A percentile compares a stretch with the other conserved stretches of the same genome.
These are phyloP conservation scores for Pimpla rufipes DNA, from an alignment of 2,888 invertebrate species.

Conservation along the genomic window DNA sequence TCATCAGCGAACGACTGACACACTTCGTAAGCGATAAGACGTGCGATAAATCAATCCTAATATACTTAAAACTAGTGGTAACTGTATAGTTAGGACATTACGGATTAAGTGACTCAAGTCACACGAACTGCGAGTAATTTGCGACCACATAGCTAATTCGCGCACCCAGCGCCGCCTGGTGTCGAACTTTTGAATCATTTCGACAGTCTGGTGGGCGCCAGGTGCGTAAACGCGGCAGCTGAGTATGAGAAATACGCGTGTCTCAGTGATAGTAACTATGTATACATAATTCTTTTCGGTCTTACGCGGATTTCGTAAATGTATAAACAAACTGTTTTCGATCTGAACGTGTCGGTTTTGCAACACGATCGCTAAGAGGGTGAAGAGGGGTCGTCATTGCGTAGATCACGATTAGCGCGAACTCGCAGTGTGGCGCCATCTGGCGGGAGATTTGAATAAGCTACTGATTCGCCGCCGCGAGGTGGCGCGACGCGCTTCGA, in stretches of 20 bases:
- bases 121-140: neutral
- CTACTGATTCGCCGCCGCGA: neutral
- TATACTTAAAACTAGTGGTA: slow-evolving; percentile 27
- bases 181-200: neutral
- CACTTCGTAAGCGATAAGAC: slow-evolving; percentile 29
- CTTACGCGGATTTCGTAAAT: slow-evolving; percentile 48
- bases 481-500: neutral
- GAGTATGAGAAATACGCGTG: slow-evolving; percentile 23
- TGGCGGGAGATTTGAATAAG: neutral
- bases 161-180: neutral
- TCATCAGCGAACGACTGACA: slow-evolving; percentile 26
- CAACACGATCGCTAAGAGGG: slow-evolving; percentile 15
- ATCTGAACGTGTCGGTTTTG: slow-evolving; percentile 23
- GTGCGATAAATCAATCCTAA: slow-evolving; percentile 59
- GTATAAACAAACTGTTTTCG: slow-evolving; percentile 16
- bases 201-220: neutral
- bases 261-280: slow-evolving; percentile 51
- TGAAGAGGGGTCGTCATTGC: slow-evolving; percentile 62
- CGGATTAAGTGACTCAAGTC: slow-evolving; percentile 18
- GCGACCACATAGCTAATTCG: neutral
- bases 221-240: slow-evolving; percentile 4
- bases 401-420: neutral
- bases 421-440: neutral
- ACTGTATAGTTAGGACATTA: slow-evolving; percentile 6
- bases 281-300: slow-evolving; percentile 41